phyloP scores from a whole-genome alignment of 2,888 invertebrate genomes.

The Phrixothrix hirtus region DNA sequence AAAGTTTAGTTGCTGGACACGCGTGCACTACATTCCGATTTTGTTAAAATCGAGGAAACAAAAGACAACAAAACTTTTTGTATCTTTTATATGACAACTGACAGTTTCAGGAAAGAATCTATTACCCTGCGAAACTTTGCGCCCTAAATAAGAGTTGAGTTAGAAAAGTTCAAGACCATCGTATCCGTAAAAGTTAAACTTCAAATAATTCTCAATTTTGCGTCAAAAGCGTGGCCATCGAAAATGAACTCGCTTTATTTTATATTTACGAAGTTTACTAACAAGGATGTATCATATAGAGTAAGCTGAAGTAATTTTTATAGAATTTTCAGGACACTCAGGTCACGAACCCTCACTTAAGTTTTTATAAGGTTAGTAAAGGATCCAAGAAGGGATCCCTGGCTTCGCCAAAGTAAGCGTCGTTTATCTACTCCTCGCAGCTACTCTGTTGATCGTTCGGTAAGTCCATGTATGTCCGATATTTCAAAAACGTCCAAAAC shows the following conservation, averaged over 20 bases:
- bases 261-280: constrained; percentile 13
- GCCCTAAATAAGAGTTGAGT: neutral
- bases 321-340: constrained; percentile 14
- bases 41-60: neutral
- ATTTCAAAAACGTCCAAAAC: constrained; percentile 15
- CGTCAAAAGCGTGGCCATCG: neutral
- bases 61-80: constrained; percentile 8
- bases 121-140: constrained; percentile 7
- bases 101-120: constrained; percentile 5
- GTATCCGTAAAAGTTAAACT: constrained; percentile 6
- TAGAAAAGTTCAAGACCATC: constrained; percentile 6
- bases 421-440: constrained; percentile 35
- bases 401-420: constrained; percentile 30
- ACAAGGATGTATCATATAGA: constrained; percentile 4
- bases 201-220: constrained; percentile 10
- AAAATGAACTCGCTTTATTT: constrained; percentile 2
- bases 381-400: constrained; percentile 28
- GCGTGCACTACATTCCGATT: neutral
- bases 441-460: constrained; percentile 29
- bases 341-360: constrained; percentile 35
- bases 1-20: no score
- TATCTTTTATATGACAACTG: constrained; percentile 10
- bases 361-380: constrained; percentile 34
- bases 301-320: constrained; percentile 14
- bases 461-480: constrained; percentile 24